phyloP scores from a whole-genome alignment of 2,888 invertebrate species.

The Temnothorax unifasciatus region DNA sequence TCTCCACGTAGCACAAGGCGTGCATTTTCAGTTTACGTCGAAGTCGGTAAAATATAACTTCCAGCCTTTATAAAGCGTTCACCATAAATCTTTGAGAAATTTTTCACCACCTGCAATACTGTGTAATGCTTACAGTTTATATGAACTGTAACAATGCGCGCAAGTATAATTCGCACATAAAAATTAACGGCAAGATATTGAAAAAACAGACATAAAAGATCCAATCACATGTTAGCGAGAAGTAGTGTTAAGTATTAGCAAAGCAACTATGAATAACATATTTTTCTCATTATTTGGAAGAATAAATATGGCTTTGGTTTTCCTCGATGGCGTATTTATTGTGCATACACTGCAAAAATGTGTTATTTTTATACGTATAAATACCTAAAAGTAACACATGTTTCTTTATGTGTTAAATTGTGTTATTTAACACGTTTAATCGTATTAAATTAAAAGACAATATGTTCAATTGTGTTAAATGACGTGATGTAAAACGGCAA shows the following conservation, averaged over 20 bases:
- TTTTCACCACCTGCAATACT: constrained; percentile 56
- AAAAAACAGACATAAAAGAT: not conserved
- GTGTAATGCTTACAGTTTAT: constrained; percentile 27
- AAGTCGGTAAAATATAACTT: constrained; percentile 62
- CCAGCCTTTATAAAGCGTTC: constrained; percentile 59
- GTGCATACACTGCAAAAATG: no score
- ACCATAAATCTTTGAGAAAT: constrained; percentile 63
- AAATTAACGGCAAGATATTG: constrained; percentile 8
- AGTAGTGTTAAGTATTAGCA: not conserved
- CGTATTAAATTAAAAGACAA: no score
- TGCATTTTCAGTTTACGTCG: constrained; percentile 64
- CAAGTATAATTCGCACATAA: not conserved
- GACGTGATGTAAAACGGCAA: no score
- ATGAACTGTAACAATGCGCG: constrained; percentile 23
- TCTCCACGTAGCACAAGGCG: constrained; percentile 56
- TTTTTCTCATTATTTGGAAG: not conserved
- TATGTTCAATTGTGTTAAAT: no score
- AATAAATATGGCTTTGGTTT: not conserved
- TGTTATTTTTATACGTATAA: no score
- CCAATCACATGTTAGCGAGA: not conserved
- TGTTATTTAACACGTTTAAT: no score
- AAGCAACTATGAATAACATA: not conserved
- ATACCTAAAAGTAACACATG: no score
- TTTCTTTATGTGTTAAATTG: no score
- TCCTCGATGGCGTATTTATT: not conserved